Conservation (phyloP, 2,113 vertebrate species). For the Oncorhynchus tshawytscha region DNA sequence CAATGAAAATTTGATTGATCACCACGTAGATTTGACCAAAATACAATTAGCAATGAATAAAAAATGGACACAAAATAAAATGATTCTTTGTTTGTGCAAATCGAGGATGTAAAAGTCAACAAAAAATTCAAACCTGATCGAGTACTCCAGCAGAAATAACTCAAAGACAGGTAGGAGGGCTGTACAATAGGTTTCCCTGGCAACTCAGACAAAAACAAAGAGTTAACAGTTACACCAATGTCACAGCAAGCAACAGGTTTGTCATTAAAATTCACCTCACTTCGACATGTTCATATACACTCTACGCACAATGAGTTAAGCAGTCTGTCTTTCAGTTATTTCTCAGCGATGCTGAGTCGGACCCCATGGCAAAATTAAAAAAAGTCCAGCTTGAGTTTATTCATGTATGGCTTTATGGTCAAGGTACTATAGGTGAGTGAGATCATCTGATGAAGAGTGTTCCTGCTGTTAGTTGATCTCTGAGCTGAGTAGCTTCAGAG, state of each 20-base stretch:
- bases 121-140: constrained; percentile 53
- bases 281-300: constrained; percentile 82
- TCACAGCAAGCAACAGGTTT: constrained; percentile 87
- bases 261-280: constrained; percentile 72
- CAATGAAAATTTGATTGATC: constrained; percentile 85
- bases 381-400: constrained; percentile 57
- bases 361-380: not conserved
- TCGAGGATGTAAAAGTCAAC: constrained; percentile 67
- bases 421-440: constrained; percentile 51
- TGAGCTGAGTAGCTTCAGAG: constrained; percentile 5
- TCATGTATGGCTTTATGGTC: constrained; percentile 12
- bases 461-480: constrained; percentile 20
- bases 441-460: constrained; percentile 34
- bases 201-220: constrained; percentile 64
- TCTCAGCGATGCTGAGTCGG: constrained; percentile 71
- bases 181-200: constrained; percentile 40
- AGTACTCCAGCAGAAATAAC: constrained; percentile 81
- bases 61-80: constrained; percentile 71
- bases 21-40: constrained; percentile 89
- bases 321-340: constrained; percentile 86
- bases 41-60: constrained; percentile 89
- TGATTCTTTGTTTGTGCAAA: constrained; percentile 86
- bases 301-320: constrained; percentile 77
- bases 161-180: constrained; percentile 81
- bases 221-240: constrained; percentile 87